These are phyloP conservation scores for Myathropa florea DNA, from an alignment of 2,888 invertebrate genomes.

Conservation along the genomic window DNA sequence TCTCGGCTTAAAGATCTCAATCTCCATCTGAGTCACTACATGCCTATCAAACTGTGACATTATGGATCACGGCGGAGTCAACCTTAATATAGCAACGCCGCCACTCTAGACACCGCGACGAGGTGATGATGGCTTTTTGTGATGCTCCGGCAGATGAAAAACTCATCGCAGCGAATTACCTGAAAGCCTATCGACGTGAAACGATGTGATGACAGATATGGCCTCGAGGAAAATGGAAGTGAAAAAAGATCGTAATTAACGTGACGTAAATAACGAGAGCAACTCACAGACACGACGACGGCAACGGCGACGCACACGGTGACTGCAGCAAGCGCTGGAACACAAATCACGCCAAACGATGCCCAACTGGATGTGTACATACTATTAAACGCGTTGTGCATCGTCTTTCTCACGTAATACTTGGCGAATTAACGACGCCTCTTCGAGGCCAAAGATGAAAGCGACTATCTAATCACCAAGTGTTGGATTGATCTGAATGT, in stretches of 20 bases:
- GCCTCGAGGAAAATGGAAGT: conserved; percentile 15
- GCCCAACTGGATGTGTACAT: conserved; percentile 13
- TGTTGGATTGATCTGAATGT: conserved; percentile 11
- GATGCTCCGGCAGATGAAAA: not conserved
- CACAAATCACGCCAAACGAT: conserved; percentile 30
- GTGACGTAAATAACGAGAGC: conserved; percentile 22
- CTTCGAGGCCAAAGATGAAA: not conserved
- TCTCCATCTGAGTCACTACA: not conserved
- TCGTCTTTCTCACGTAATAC: conserved; percentile 1
- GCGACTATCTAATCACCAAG: conserved; percentile 11
- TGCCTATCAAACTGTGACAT: not conserved
- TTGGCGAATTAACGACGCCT: conserved; percentile 33
- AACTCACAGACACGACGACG: not conserved
- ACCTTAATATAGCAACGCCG: not conserved
- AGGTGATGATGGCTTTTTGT: not conserved
- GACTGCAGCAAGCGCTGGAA: not conserved
- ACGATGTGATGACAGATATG: conserved; percentile 17
- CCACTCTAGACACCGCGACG: not conserved
- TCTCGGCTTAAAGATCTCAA: not conserved
- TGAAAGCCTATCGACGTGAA: conserved; percentile 5
- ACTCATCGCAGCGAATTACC: not conserved
- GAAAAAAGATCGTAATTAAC: not conserved
- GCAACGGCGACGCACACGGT: not conserved
- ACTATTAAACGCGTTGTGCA: not conserved
- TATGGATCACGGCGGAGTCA: not conserved